phyloP scores from a whole-genome alignment of 2,113 vertebrate species.

The Hippoglossus stenolepis region DNA sequence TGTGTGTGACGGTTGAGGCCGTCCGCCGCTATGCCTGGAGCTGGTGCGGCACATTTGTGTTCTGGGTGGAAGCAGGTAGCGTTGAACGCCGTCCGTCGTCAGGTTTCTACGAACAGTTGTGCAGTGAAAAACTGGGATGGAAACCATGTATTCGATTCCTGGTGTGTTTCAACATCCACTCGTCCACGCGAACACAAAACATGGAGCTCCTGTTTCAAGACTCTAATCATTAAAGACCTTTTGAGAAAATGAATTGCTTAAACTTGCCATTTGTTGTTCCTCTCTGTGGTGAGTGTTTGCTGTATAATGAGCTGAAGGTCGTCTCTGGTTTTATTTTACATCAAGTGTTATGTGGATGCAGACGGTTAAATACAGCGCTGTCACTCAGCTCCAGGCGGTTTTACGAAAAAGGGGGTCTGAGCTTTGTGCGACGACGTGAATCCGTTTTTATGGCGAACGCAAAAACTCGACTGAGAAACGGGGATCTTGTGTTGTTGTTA shows the following conservation, averaged over 20 bases:
- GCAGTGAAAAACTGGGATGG: slow-evolving; percentile 34
- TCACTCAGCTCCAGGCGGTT: slow-evolving; percentile 29
- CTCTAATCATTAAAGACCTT: slow-evolving; percentile 9
- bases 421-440: slow-evolving; percentile 17
- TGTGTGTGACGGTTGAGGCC: slow-evolving; percentile 10
- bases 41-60: slow-evolving; percentile 35
- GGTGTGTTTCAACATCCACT: not conserved
- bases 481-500: slow-evolving; percentile 24
- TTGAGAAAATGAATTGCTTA: not conserved
- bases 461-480: slow-evolving; percentile 35
- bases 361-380: slow-evolving; percentile 36
- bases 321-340: slow-evolving; percentile 5
- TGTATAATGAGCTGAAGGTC: slow-evolving; percentile 23
- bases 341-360: slow-evolving; percentile 23
- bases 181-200: slow-evolving; percentile 1
- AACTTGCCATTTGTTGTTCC: not conserved
- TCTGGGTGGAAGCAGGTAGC: too few species aligned
- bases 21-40: slow-evolving; percentile 15
- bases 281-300: slow-evolving; percentile 21
- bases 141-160: slow-evolving; percentile 6
- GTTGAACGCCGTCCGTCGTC: not conserved
- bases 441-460: slow-evolving; percentile 43
- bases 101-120: slow-evolving; percentile 10
- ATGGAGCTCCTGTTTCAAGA: slow-evolving; percentile 36
- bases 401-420: slow-evolving; percentile 5